A percentile compares a stretch with the other conserved stretches of the same genome.
phyloP scores from a whole-genome alignment of 2,113 vertebrate species.

The Eolophus roseicapilla region DNA sequence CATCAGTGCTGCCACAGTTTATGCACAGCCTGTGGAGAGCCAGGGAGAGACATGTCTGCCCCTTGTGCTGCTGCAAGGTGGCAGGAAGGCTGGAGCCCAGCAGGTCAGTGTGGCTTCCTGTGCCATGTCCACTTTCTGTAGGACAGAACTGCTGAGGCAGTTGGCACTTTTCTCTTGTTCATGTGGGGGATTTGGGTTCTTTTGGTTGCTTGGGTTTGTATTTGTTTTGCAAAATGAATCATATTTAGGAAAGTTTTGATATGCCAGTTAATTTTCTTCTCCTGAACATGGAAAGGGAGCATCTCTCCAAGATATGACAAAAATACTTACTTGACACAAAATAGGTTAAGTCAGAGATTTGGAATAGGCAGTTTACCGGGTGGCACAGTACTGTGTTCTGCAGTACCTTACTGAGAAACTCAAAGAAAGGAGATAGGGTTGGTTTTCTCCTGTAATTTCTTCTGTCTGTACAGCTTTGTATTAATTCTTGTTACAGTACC shows the following conservation, averaged over 20 bases:
- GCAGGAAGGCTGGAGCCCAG: not conserved
- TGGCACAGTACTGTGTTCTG: not conserved
- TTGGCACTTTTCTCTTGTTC: not conserved
- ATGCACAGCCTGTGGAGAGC: not conserved
- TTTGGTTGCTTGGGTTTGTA: not conserved
- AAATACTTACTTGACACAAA: not conserved
- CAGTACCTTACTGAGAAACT: not conserved
- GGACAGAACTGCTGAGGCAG: not conserved
- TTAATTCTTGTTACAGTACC: not conserved
- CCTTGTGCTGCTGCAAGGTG: not conserved
- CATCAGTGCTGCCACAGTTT: accelerated
- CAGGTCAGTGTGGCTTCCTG: accelerated
- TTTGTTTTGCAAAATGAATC: not conserved
- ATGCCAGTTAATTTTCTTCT: not conserved
- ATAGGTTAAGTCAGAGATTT: not conserved
- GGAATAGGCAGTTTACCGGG: not conserved
- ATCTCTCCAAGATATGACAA: not conserved
- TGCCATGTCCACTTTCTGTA: not conserved
- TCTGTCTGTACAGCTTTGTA: not conserved
- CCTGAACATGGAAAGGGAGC: not conserved
- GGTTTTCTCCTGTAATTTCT: not conserved
- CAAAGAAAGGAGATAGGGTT: not conserved
- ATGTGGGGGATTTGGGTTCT: not conserved
- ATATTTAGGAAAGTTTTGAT: not conserved
- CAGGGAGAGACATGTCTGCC: too few relatives aligned